Conservation (phyloP, 30 jellyfish, hydroid and myxozoan genomes). For the Calvadosia cruxmelitensis region DNA sequence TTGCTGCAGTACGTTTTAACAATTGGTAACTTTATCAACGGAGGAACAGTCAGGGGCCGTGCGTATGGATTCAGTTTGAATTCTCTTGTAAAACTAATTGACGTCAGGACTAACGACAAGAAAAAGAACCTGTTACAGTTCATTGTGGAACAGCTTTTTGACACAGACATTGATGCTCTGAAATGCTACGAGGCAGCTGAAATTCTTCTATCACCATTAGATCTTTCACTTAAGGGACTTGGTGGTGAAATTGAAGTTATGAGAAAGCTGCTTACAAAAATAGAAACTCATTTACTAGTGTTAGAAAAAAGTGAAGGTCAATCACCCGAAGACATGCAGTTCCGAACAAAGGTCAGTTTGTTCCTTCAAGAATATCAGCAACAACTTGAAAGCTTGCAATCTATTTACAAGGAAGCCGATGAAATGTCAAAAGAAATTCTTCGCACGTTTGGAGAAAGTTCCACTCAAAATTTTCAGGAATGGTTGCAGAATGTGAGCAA, state of each 20-base stretch:
- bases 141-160: slow-evolving; percentile 62
- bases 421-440: not conserved
- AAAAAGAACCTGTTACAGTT: slow-evolving; percentile 41
- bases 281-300: not conserved
- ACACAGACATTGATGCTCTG: slow-evolving; percentile 45
- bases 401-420: not conserved
- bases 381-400: not conserved
- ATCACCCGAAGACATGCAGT: not conserved
- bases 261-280: slow-evolving; percentile 35
- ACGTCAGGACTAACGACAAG: slow-evolving; percentile 55
- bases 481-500: slow-evolving; percentile 70
- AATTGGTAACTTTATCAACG: slow-evolving; percentile 70
- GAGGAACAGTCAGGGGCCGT: slow-evolving; percentile 91
- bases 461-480: slow-evolving; percentile 30
- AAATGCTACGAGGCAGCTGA: slow-evolving; percentile 61
- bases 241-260: slow-evolving; percentile 77
- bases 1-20: slow-evolving; percentile 61
- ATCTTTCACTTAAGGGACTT: slow-evolving; percentile 64
- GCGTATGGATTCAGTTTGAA: slow-evolving; percentile 85
- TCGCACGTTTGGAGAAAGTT: slow-evolving; percentile 59
- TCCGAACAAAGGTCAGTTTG: not conserved
- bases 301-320: not conserved
- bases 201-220: slow-evolving; percentile 55
- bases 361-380: not conserved
- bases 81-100: slow-evolving; percentile 61